Conservation (phyloP, 2,888 invertebrate genomes). For the Candidula unifasciata region DNA sequence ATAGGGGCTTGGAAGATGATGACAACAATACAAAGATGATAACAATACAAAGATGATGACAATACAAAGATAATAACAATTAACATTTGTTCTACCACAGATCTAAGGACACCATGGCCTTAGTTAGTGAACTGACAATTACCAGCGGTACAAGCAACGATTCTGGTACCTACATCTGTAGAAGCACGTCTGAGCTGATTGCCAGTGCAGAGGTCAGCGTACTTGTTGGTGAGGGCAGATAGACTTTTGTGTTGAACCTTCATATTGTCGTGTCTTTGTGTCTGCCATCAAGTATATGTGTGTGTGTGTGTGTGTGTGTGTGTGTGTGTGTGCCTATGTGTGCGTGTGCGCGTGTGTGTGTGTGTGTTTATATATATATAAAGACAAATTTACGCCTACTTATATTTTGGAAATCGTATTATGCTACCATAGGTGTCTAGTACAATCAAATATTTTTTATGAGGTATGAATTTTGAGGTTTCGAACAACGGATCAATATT, state of each 20-base stretch:
- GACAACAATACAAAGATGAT: too few relatives aligned
- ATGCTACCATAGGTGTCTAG: too few relatives aligned
- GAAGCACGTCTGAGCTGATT: conserved; percentile 68
- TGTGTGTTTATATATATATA: too few relatives aligned
- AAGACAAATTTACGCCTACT: too few relatives aligned
- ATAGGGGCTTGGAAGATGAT: too few relatives aligned
- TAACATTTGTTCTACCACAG: neutral
- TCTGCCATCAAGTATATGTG: neutral
- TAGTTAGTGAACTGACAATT: conserved; percentile 70
- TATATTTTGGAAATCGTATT: too few relatives aligned
- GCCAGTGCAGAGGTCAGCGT: conserved; percentile 70
- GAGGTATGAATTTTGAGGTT: too few relatives aligned
- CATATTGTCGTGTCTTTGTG: too few relatives aligned
- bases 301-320: neutral
- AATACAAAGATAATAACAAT: neutral
- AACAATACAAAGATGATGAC: too few relatives aligned
- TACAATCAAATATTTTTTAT: too few relatives aligned
- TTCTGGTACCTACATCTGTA: conserved; percentile 71
- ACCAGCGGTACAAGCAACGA: conserved; percentile 66
- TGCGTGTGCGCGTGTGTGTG: too few relatives aligned
- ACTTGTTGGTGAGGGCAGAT: conserved; percentile 66
- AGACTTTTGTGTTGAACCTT: neutral
- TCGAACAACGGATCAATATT: too few relatives aligned
- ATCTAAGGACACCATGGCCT: conserved; percentile 65
- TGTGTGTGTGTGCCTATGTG: neutral